Base-by-base conservation (phyloP, 1,140 invertebrate genomes). In the Sycophila sp. region DNA sequence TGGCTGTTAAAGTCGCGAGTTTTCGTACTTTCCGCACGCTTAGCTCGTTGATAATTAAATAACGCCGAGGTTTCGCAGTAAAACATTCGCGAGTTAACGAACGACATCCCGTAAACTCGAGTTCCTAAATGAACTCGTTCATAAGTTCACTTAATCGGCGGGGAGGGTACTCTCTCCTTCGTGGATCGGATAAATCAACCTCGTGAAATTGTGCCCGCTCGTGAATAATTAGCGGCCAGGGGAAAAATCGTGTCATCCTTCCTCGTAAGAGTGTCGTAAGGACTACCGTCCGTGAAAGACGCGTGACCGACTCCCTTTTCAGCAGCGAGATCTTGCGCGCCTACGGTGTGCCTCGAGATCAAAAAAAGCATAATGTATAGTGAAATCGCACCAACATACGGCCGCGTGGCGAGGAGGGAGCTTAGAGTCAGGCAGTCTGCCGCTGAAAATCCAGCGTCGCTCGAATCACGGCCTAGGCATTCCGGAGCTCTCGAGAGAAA, bases 281-380 rank as follows among this genome's bases (percentile, higher is more conserved):
- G n/a, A n/a, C n/a, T n/a, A n/a, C 1, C 5, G 19, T 26, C n/a
- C 38, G 34, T 1, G 8, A 40, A 13, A n/a, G 42, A 19, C 62
- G 30, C 19, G 8, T 49, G 30, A 51, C 47, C 32, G 34, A 65
- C 26, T 38, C 47, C 5, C 51, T 65, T 65, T 53, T 11, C 34
- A 65, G 22, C 15, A 17, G 40, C n/a, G n/a, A 40, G 30, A 53
- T 24, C 55, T n/a, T n/a, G n/a, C n/a, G n/a, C 24, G 22, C 22
- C 15, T 17, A 8, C 28, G 11, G 6, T 45, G 32, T 51, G 17
- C 17, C 0, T 0, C 15, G 8, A 13, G 15, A 17, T 30, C 1
- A 24, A 38, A 49, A 69, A 60, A 58, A 15, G 47, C 40, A 40
- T 69, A 62, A 62, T 69, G 60, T 69, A 53, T 53, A 63, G 42